Conservation (phyloP, 1,140 invertebrate genomes). For the Drosophila novamexicana region DNA sequence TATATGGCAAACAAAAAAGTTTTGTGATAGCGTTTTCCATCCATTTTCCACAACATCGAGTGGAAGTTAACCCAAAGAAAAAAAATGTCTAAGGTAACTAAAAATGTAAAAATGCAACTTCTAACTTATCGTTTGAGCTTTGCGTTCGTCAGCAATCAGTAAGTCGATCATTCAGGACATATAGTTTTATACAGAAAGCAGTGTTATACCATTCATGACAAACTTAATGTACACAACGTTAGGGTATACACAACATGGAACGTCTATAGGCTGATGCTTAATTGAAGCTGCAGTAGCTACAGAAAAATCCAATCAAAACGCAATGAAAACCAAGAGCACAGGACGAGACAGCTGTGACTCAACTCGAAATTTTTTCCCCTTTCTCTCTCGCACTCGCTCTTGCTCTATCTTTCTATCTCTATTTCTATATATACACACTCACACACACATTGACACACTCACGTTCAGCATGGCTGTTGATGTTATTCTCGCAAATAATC, state of each 20-base stretch:
- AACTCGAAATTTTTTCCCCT: slow-evolving; percentile 3
- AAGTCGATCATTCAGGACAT: no score
- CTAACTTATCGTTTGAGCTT: no score
- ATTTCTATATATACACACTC: background rate
- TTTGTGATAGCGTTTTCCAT: no score
- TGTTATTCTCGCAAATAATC: slow-evolving; percentile 79
- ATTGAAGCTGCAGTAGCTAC: slow-evolving; percentile 71
- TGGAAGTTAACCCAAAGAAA: no score
- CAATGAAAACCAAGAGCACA: slow-evolving; percentile 66
- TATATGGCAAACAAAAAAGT: no score
- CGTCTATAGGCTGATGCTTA: slow-evolving; percentile 50
- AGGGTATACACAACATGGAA: slow-evolving; percentile 20
- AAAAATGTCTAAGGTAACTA: no score
- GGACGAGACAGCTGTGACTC: slow-evolving; percentile 38
- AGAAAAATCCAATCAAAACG: slow-evolving; percentile 81
- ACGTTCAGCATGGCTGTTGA: slow-evolving; percentile 55
- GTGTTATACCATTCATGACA: background rate
- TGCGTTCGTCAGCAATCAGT: no score
- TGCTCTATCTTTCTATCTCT: background rate
- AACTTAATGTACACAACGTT: background rate
- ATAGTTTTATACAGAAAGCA: background rate
- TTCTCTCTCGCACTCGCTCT: slow-evolving; percentile 2
- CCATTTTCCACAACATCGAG: no score
- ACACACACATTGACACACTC: slow-evolving; percentile 1
- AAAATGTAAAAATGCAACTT: no score